Conservation (phyloP, 2,888 invertebrate genomes). For the Clanis bilineata region DNA sequence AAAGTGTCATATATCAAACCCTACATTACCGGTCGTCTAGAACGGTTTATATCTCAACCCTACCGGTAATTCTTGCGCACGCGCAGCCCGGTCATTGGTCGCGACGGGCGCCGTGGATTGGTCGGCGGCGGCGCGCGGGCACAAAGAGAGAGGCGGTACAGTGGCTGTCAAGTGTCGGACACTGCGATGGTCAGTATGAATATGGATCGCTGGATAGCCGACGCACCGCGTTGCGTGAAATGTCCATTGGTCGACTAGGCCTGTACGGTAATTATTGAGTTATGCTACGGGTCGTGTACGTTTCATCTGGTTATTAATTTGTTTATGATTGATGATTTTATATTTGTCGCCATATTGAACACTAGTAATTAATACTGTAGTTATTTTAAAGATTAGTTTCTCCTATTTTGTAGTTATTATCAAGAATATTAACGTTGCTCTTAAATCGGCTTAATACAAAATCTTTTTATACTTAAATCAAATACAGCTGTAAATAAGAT, state of each 20-base stretch:
- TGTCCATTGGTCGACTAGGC: conserved; percentile 8
- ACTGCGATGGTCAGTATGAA: conserved; percentile 53
- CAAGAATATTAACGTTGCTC: too few species aligned
- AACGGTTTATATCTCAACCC: conserved; percentile 45
- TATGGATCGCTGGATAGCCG: conserved; percentile 49
- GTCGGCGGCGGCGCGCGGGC: conserved; percentile 57
- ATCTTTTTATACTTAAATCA: too few species aligned
- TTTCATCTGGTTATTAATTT: not conserved
- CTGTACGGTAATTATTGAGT: conserved; percentile 14
- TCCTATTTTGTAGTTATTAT: too few species aligned
- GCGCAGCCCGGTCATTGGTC: conserved; percentile 65
- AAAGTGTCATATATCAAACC: conserved; percentile 1
- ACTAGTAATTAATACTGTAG: too few species aligned
- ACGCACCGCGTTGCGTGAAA: conserved; percentile 15
- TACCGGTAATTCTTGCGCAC: conserved; percentile 68
- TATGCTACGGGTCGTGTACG: not conserved
- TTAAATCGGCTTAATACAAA: too few species aligned
- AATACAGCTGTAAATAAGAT: too few species aligned
- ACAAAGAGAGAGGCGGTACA: conserved; percentile 74
- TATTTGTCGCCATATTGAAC: too few species aligned
- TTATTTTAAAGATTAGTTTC: too few species aligned
- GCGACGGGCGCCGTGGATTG: conserved; percentile 55
- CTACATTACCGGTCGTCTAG: conserved; percentile 9
- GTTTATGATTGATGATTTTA: not conserved
- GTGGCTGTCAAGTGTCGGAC: conserved; percentile 65